These are phyloP conservation scores for Lanistes nyassanus DNA, from an alignment of 1,140 invertebrate genomes.

Conservation along the genomic window DNA sequence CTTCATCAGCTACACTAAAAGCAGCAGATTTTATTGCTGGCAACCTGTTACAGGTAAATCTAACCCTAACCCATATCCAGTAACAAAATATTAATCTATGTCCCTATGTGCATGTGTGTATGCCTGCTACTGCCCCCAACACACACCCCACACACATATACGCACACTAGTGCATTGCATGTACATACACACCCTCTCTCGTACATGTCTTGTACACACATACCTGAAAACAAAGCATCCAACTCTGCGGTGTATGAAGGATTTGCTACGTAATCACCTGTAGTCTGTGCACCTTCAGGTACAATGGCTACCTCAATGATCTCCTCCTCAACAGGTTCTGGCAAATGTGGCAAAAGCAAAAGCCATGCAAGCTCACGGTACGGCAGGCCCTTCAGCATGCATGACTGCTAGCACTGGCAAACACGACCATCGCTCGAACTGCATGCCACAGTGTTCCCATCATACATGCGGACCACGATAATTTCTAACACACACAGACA, in stretches of 20 bases:
- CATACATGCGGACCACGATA: no score
- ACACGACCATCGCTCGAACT: neutral
- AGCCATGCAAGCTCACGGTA: constrained; percentile 24
- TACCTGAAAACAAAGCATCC: constrained; percentile 31
- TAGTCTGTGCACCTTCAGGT: constrained; percentile 29
- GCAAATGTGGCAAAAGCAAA: constrained; percentile 18
- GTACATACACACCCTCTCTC: neutral
- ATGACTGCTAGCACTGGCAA: neutral
- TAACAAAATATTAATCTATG: neutral
- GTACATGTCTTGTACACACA: no score
- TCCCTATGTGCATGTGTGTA: neutral
- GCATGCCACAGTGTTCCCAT: neutral
- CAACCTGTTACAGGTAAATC: no score
- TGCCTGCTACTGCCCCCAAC: neutral
- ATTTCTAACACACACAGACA: no score
- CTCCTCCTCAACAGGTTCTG: constrained; percentile 35
- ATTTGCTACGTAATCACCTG: constrained; percentile 46
- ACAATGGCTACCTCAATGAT: constrained; percentile 42
- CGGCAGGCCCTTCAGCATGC: neutral
- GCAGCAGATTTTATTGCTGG: no score
- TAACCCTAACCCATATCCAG: no score
- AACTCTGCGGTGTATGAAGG: constrained; percentile 41
- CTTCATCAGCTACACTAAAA: no score
- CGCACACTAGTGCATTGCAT: neutral
- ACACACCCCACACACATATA: neutral